phyloP scores from a whole-genome alignment of 2,888 invertebrate genomes.

The Sinotaia quadrata region DNA sequence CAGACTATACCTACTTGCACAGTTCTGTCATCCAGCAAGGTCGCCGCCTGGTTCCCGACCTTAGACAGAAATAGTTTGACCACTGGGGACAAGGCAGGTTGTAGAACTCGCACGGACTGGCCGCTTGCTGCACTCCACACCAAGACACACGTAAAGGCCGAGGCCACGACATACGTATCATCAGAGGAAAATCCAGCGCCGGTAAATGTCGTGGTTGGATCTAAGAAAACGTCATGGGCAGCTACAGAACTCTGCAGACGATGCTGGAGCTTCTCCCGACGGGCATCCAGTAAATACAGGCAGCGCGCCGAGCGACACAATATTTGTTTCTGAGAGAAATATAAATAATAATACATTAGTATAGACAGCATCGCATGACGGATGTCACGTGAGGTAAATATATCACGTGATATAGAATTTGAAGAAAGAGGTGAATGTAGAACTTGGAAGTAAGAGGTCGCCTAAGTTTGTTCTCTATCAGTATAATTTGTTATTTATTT shows the following conservation, averaged over 20 bases:
- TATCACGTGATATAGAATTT: too few relatives aligned
- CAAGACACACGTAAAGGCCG: constrained; percentile 59
- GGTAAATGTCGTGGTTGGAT: constrained; percentile 55
- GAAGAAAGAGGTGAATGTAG: too few relatives aligned
- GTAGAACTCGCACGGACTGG: constrained; percentile 56
- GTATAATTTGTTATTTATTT: too few relatives aligned
- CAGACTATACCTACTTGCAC: constrained; percentile 57
- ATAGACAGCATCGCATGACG: too few relatives aligned
- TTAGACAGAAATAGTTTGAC: constrained; percentile 56
- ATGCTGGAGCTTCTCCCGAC: constrained; percentile 42
- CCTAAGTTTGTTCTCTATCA: too few relatives aligned
- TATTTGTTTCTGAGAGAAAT: constrained; percentile 38
- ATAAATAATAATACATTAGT: too few relatives aligned
- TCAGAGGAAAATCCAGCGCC: constrained; percentile 62
- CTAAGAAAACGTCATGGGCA: constrained; percentile 60
- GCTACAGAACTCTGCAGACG: constrained; percentile 42
- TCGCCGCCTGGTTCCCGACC: constrained; percentile 57
- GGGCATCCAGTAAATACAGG: constrained; percentile 53
- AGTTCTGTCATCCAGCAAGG: constrained; percentile 56
- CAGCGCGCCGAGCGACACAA: constrained; percentile 55
- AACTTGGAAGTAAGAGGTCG: too few relatives aligned
- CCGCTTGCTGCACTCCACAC: constrained; percentile 60
- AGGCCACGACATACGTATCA: constrained; percentile 57
- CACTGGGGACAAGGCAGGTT: constrained; percentile 55
- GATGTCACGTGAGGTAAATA: too few relatives aligned